Conservation (phyloP, 2,113 vertebrate genomes). For the Hippocampus guttulatus region DNA sequence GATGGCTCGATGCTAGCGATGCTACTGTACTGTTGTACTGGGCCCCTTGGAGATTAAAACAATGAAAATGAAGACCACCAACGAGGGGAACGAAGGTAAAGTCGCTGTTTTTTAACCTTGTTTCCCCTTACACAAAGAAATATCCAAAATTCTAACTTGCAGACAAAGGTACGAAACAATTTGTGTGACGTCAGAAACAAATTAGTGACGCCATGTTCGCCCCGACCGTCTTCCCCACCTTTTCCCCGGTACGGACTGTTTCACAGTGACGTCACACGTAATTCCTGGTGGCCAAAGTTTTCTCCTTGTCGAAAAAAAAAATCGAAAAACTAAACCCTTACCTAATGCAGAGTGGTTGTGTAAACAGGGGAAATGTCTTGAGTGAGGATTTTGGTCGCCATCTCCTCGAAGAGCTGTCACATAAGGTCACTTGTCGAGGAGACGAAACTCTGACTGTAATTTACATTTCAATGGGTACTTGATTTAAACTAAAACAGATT, state of each 20-base stretch:
- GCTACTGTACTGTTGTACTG: neutral
- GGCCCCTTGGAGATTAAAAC: neutral
- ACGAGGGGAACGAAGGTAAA: slow-evolving; percentile 13
- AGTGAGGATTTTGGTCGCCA: neutral
- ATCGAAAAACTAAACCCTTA: neutral
- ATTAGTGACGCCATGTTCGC: slow-evolving; percentile 7
- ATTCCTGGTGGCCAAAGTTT: neutral
- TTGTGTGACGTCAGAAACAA: slow-evolving; percentile 8
- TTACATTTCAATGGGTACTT: neutral
- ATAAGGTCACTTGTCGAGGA: neutral
- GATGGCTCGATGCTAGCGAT: neutral
- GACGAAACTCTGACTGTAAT: neutral
- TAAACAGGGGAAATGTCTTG: neutral
- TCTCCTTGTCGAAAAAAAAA: neutral
- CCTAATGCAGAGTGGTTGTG: neutral
- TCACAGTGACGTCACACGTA: neutral
- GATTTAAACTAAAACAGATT: no score
- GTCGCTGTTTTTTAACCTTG: neutral
- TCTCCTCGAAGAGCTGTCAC: neutral
- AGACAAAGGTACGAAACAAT: neutral
- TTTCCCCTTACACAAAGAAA: neutral
- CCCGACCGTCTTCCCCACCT: neutral
- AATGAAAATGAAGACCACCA: slow-evolving; percentile 26
- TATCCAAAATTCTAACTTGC: neutral
- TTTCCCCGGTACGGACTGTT: neutral